A percentile compares a stretch with the other conserved stretches of the same genome.
Evolutionary conservation across 2,113 vertebrate genomes (phyloP).

Genomic region (Bostrychus sinensis): DNA sequence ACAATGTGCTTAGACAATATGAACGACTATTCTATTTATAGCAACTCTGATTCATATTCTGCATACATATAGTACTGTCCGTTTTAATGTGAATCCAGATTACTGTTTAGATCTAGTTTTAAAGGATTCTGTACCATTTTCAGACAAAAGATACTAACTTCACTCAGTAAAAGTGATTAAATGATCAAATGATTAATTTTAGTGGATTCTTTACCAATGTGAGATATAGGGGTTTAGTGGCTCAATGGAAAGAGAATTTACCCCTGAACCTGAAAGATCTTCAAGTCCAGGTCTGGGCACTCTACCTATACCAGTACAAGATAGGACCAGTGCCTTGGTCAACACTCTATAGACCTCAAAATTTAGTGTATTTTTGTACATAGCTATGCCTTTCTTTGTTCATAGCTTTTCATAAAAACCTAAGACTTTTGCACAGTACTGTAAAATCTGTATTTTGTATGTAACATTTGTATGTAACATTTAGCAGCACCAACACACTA

Average conservation of each 20-base stretch:
- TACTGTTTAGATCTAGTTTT: too few species aligned
- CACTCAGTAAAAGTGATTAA: too few species aligned
- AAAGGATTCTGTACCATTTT: too few species aligned
- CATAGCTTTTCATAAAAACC: too few species aligned
- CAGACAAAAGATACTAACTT: too few species aligned
- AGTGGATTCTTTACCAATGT: background rate
- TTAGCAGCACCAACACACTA: background rate
- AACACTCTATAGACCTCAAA: background rate
- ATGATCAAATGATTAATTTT: too few species aligned
- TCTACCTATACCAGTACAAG: background rate
- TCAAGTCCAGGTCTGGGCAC: background rate
- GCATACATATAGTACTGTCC: background rate
- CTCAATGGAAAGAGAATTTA: background rate
- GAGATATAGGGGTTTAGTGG: too few species aligned
- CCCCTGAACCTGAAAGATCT: background rate
- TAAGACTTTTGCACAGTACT: too few species aligned
- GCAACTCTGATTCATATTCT: background rate
- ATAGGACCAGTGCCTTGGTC: background rate
- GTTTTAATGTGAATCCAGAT: background rate
- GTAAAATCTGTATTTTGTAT: background rate
- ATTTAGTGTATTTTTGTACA: background rate
- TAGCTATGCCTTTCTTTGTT: background rate
- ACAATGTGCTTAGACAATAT: background rate
- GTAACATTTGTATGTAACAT: background rate
- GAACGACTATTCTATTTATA: background rate